A percentile compares a stretch with the other conserved stretches of the same genome.
Evolutionary conservation across 2,113 vertebrate genomes (phyloP).

Genomic region (Rhinogobius similis): DNA sequence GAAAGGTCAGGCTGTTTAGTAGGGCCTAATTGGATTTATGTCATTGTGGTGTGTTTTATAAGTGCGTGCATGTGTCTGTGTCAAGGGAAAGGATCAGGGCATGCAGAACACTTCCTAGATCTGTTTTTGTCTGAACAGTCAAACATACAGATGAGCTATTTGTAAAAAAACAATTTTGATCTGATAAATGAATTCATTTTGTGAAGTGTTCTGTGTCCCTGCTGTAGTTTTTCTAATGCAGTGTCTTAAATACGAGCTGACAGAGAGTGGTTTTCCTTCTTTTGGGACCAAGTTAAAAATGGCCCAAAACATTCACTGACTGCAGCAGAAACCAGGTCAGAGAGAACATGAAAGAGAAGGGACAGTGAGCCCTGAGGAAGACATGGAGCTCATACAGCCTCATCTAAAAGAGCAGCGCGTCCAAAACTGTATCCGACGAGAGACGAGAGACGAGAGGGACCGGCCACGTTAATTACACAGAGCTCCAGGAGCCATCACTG

Average conservation of each 20-base stretch:
- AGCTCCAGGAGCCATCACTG: constrained; percentile 46
- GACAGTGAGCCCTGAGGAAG: constrained; percentile 59
- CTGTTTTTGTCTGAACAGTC: too few species aligned
- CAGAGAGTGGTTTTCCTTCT: neutral
- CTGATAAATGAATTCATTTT: too few species aligned
- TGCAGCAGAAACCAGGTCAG: constrained; percentile 66
- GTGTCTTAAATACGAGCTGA: neutral
- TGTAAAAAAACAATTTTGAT: too few species aligned
- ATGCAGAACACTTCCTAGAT: neutral
- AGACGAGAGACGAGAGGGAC: constrained; percentile 69
- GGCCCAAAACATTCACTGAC: constrained; percentile 38
- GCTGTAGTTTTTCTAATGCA: too few species aligned
- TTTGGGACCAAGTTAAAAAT: constrained; percentile 28
- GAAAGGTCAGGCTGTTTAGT: constrained; percentile 61
- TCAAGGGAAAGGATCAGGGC: constrained; percentile 11
- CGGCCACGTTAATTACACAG: constrained; percentile 74
- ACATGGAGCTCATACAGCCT: constrained; percentile 37
- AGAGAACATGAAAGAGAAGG: constrained; percentile 30
- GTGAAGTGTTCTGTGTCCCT: neutral
- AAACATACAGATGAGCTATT: too few species aligned
- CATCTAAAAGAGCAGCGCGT: constrained; percentile 61
- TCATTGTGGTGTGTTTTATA: constrained; percentile 41
- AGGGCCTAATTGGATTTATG: constrained; percentile 69
- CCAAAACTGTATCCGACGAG: constrained; percentile 47
- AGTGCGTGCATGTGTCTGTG: constrained; percentile 10